Percentiles rank a stretch among this genome's conserved stretches.
phyloP scores from a whole-genome alignment of 2,797 vertebrate genomes.

The Microchirus variegatus region DNA sequence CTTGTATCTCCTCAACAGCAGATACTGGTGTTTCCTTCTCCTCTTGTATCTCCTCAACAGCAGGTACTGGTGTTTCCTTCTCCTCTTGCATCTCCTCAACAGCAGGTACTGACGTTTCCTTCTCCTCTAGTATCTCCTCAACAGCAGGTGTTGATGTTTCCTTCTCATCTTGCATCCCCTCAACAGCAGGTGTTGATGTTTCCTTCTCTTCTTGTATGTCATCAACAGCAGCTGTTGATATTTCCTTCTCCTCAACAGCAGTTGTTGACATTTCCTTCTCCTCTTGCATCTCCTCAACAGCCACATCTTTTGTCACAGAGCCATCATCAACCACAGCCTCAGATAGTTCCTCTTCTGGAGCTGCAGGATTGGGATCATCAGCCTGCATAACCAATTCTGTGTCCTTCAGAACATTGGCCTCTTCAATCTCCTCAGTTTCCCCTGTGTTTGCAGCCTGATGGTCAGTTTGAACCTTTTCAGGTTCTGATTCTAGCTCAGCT shows the following conservation, averaged over 20 bases:
- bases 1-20: neutral
- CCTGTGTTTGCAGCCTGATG: constrained; percentile 22
- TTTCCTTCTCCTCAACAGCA: constrained; percentile 19
- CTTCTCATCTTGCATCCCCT: constrained; percentile 1
- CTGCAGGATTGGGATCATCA: constrained; percentile 15
- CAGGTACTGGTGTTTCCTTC: neutral
- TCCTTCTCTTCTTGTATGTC: constrained; percentile 18
- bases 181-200: neutral
- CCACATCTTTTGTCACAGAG: neutral
- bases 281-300: constrained; percentile 2
- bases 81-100: too few species aligned
- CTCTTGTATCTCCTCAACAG: constrained; percentile 21
- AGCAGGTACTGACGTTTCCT: neutral
- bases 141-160: neutral
- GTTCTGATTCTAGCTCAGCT: constrained; percentile 11
- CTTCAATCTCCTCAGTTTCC: constrained; percentile 10
- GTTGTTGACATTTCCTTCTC: neutral
- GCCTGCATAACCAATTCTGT: constrained; percentile 6
- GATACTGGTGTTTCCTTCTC: neutral
- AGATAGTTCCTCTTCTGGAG: constrained; percentile 6
- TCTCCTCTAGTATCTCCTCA: constrained; percentile 13
- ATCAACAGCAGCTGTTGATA: neutral
- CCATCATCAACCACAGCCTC: constrained; percentile 15
- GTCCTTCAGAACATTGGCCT: constrained; percentile 1
- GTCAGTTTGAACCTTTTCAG: constrained; percentile 3